These are phyloP conservation scores for Labroides dimidiatus DNA, from an alignment of 2,797 vertebrate genomes.

Conservation along the genomic window DNA sequence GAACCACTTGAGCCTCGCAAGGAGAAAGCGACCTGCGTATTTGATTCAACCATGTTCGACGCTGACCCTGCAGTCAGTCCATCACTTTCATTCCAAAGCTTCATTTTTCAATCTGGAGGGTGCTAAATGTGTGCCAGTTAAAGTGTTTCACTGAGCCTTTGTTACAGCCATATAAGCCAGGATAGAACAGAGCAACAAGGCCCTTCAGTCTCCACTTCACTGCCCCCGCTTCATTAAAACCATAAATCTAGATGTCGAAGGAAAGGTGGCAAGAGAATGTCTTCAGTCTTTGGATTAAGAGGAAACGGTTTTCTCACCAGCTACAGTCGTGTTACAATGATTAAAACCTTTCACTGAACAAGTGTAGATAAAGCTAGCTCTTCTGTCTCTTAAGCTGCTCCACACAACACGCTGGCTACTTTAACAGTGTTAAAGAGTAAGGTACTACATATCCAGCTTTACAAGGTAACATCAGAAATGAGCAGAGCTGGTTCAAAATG, in stretches of 20 bases:
- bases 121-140: slow-evolving; percentile 66
- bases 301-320: slow-evolving; percentile 23
- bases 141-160: slow-evolving; percentile 71
- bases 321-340: slow-evolving; percentile 19
- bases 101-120: slow-evolving; percentile 72
- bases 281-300: slow-evolving; percentile 59
- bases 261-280: slow-evolving; percentile 58
- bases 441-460: background rate
- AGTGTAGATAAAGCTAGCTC: background rate
- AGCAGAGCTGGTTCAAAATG: background rate
- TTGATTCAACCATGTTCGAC: slow-evolving; percentile 43
- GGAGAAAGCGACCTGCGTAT: slow-evolving; percentile 40
- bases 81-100: slow-evolving; percentile 66
- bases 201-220: slow-evolving; percentile 64
- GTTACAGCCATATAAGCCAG: slow-evolving; percentile 69
- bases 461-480: background rate
- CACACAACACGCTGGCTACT: background rate
- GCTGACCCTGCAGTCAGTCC: slow-evolving; percentile 54
- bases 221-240: slow-evolving; percentile 80
- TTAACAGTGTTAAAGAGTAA: too few species aligned
- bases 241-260: slow-evolving; percentile 75
- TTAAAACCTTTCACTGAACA: background rate
- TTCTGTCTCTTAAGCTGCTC: background rate
- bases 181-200: slow-evolving; percentile 57
- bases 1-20: slow-evolving; percentile 56